Base-by-base conservation (phyloP, 1,140 invertebrate species). In the Plodia interpunctella region DNA sequence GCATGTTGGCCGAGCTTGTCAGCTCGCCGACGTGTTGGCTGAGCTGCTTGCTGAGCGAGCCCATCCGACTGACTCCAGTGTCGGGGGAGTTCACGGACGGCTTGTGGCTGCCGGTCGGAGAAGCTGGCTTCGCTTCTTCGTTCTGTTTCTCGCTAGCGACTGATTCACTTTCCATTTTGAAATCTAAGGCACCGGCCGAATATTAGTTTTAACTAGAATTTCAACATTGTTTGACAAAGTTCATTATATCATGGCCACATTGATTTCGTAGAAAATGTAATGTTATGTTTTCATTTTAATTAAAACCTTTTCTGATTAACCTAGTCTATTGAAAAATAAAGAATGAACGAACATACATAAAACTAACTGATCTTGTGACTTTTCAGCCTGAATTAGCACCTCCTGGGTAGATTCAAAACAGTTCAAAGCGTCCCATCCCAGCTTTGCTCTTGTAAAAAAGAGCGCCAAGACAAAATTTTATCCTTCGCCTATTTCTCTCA, bases 21-120 rank as follows among this genome's bases (percentile, higher is more conserved):
- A 80, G 35, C 57, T 77, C 65, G 18, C 73, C 63, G 18, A 82
- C 60, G 32, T 74, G 70, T n/a, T 77, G 56, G 10, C 65, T 73
- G 15, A 79, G 69, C 9, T 44, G 57, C 55, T 72, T 70, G 8
- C 76, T 68, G 64, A 71, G 61, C 5, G 72, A 72, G 55, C 73
- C 67, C 8, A 80, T 62, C n/a, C 17, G 20, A 49, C 50, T 66
- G 50, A 51, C 49, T 51, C 8, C 30, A 50, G 21, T 35, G 21
- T 5, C 55, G 50, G 11, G 35, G 8, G 52, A 60, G 28, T 55
- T 60, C 50, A 50, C 3, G n/a, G 44, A 30, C 5, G 13, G 15
- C 20, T 19, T 50, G 10, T 28, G 30, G 30, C 30, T 32, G 30
- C 4, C 9, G 30, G 4, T 9, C 6, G 30, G 30, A 4, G 30